Conservation (phyloP, 2,113 vertebrate genomes). For the Dasyprocta punctata region DNA sequence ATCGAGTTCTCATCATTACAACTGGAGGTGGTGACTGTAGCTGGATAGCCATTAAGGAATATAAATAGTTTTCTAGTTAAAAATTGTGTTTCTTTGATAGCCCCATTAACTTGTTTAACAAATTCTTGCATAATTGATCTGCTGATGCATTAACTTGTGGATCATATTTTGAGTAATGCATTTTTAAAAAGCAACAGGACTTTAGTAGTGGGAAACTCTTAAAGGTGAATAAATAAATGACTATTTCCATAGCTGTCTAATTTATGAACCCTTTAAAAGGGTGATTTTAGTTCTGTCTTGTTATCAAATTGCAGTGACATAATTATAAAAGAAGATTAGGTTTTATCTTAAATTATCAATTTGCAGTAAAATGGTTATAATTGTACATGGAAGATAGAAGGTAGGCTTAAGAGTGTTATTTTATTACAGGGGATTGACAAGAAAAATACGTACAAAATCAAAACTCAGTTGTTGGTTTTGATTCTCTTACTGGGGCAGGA, state of each 20-base stretch:
- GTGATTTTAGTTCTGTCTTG: background rate
- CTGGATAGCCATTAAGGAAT: background rate
- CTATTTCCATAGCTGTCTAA: conserved; percentile 31
- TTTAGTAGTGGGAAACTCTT: background rate
- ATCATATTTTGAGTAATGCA: conserved; percentile 31
- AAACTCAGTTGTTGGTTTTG: background rate
- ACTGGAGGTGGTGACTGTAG: background rate
- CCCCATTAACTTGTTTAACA: conserved; percentile 46
- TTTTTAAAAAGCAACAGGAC: conserved; percentile 49
- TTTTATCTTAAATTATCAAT: conserved; percentile 50
- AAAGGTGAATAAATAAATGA: conserved; percentile 38
- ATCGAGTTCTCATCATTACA: background rate
- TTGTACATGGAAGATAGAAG: background rate
- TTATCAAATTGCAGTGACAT: background rate
- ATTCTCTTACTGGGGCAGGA: background rate
- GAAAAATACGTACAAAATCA: background rate
- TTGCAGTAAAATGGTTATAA: background rate
- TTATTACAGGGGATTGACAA: background rate
- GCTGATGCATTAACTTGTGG: conserved; percentile 10
- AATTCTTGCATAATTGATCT: conserved; percentile 2
- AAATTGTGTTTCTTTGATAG: conserved; percentile 9
- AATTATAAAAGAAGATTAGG: background rate
- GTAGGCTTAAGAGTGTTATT: background rate
- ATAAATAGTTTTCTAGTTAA: conserved; percentile 13
- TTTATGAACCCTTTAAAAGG: conserved; percentile 37